Percentiles rank a stretch among this genome's conserved stretches.
These are phyloP conservation scores for Pluvianellus socialis DNA, from an alignment of 2,113 vertebrate species.

Conservation along the genomic window DNA sequence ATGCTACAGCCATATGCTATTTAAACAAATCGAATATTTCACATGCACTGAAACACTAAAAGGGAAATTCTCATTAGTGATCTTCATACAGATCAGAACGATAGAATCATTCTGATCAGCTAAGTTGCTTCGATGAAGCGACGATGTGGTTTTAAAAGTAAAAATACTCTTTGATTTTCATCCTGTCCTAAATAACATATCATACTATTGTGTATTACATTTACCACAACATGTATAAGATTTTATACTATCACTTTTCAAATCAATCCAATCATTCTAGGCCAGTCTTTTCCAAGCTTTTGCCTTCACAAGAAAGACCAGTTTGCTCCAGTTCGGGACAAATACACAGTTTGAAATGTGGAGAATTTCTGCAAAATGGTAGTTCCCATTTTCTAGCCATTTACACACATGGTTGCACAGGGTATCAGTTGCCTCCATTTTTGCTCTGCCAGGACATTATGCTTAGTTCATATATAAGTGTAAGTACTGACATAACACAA, in stretches of 20 bases:
- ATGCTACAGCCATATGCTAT: not conserved
- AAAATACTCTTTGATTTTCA: not conserved
- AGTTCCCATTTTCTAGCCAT: not conserved
- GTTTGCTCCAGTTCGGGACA: not conserved
- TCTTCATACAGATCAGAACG: not conserved
- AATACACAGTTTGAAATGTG: not conserved
- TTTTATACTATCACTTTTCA: not conserved
- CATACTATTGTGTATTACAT: not conserved
- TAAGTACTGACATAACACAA: not conserved
- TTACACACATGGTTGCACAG: not conserved
- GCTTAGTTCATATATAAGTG: not conserved
- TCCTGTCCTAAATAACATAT: not conserved
- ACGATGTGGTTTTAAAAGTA: not conserved
- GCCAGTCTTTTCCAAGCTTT: not conserved
- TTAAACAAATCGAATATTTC: not conserved
- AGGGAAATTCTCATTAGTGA: not conserved
- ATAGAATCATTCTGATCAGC: not conserved
- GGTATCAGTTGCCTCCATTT: not conserved
- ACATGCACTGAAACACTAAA: not conserved
- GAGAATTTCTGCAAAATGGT: not conserved
- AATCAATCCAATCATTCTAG: not conserved
- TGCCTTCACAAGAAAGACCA: not conserved
- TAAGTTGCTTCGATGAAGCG: not conserved
- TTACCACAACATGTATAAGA: not conserved
- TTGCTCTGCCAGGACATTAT: not conserved